Evolutionary conservation across 2,113 vertebrate species (phyloP).

Genomic region (Tympanuchus pallidicinctus): DNA sequence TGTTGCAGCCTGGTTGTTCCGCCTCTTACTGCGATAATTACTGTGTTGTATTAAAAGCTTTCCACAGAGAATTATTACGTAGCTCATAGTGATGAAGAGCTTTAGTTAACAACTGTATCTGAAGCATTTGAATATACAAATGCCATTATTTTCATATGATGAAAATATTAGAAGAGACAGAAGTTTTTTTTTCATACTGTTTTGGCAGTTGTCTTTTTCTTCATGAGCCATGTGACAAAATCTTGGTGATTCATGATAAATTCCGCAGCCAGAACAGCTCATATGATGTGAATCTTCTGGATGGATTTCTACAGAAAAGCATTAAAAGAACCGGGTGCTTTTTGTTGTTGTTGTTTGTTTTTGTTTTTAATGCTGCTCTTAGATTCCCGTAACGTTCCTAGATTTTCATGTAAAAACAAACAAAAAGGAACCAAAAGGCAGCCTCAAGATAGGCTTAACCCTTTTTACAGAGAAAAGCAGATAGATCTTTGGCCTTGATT

Average conservation of each 20-base stretch:
- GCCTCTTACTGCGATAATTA: not conserved
- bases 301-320: not conserved
- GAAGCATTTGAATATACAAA: not conserved
- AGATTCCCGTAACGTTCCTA: not conserved
- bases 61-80: not conserved
- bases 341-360: not conserved
- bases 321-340: not conserved
- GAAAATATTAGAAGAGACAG: not conserved
- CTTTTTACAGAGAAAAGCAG: not conserved
- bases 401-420: not conserved
- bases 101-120: not conserved
- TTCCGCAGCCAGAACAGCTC: conserved; percentile 18
- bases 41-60: not conserved
- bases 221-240: not conserved
- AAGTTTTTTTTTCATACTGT: not conserved
- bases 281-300: not conserved
- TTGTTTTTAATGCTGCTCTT: not conserved
- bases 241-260: conserved; percentile 21
- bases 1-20: not conserved
- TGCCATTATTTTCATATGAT: not conserved
- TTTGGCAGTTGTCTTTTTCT: conserved; percentile 6
- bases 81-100: not conserved
- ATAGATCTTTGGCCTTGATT: conserved; percentile 13
- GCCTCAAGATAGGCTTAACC: not conserved
- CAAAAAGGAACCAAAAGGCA: not conserved